phyloP scores from a whole-genome alignment of 1,140 invertebrate genomes.

The Macrotrachela quadricornifera region DNA sequence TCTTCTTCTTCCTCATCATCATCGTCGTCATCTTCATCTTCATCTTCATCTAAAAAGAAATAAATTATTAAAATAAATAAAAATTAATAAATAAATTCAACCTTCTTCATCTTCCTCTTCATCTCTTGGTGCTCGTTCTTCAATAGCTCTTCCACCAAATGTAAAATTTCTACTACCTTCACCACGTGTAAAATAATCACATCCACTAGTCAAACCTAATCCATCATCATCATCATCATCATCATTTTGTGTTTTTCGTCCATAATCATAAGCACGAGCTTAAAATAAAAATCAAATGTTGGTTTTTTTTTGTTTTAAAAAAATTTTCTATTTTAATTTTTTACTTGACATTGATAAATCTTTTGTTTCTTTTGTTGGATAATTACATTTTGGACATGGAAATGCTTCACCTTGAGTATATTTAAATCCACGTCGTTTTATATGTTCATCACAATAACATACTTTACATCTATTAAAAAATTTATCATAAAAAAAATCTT shows the following conservation, averaged over 20 bases:
- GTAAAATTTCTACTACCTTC: too few relatives aligned
- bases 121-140: too few relatives aligned
- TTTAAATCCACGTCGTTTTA: constrained; percentile 69
- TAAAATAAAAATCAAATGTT: background rate
- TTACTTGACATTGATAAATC: constrained; percentile 80
- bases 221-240: background rate
- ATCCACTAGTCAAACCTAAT: too few relatives aligned
- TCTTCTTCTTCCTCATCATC: too few relatives aligned
- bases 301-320: constrained; percentile 9
- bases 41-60: too few relatives aligned
- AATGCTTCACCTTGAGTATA: constrained; percentile 65
- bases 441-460: constrained; percentile 89
- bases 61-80: too few relatives aligned
- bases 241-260: background rate
- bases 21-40: too few relatives aligned
- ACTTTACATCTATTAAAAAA: constrained; percentile 25
- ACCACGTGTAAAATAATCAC: too few relatives aligned
- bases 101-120: too few relatives aligned
- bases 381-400: constrained; percentile 80
- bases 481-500: background rate
- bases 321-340: constrained; percentile 9
- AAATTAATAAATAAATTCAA: too few relatives aligned
- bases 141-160: too few relatives aligned
- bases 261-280: background rate
- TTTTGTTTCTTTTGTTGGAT: constrained; percentile 68